Evolutionary conservation across 2,888 invertebrate species (phyloP), one percentile per base, ranked within the genome.

Genomic region (Xanthia icteritia): DNA sequence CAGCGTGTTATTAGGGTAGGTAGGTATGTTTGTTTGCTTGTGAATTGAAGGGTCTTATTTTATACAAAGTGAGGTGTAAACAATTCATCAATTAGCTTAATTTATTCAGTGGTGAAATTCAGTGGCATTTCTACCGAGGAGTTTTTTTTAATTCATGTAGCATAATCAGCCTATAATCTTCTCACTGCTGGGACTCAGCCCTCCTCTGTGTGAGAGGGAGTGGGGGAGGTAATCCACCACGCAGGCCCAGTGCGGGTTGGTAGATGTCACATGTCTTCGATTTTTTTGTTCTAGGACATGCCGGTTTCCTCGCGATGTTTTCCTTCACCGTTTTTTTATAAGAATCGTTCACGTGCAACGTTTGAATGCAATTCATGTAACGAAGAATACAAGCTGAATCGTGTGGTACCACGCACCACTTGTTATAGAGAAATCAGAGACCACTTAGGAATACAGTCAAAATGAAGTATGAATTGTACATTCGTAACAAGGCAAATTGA

Each of bases 1-100:
- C 20, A 68, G 17, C 39, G n/a, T 67, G 51, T 71, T 67, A 79
- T 84, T 77, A 77, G n/a, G 48, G 60, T 27, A 5, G 72, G 70
- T 31, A 42, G 13, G 42, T 45, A 76, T 73, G 36, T 73, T 58
- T 73, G 36, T 58, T 76, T 45, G 31, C 36, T 45, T n/a, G 56
- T 56, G n/a, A 15, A 45, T 58, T 73, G 20, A 4, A 6, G 36
- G 20, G 20, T 64, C 36, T 54, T 45, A 5, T 48, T 17, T 51
- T 63, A 20, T 36, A 79, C 23, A n/a, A 77, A 76, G n/a, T 73
- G 76, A 23, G 31, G 31, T 58, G 31, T n/a, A 56, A n/a, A 13
- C 15, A 9, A 56, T 42, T 42, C 17, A 11, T 73, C 15, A 20
- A n/a, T 45, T 3, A 39, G 11, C 9, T 54, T 31, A 9, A n/a